phyloP scores from a whole-genome alignment of 1,140 invertebrate genomes.

The Eupristina koningsbergeri region DNA sequence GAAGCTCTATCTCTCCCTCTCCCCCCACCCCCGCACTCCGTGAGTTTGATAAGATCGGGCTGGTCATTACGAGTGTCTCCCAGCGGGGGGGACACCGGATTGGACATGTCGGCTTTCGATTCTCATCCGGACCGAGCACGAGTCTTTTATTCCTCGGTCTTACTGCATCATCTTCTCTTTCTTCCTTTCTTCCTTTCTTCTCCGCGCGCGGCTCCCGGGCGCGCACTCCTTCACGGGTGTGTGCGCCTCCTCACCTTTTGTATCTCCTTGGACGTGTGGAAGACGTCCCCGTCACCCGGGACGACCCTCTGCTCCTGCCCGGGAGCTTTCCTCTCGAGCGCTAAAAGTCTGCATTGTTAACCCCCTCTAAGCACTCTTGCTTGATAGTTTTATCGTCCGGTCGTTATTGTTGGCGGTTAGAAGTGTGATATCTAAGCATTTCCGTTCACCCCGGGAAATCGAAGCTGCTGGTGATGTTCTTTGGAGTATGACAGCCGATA shows the following conservation, averaged over 20 bases:
- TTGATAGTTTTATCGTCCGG: constrained; percentile 26
- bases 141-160: constrained; percentile 42
- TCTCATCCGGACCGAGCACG: constrained; percentile 55
- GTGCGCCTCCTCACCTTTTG: too few relatives aligned
- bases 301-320: background rate
- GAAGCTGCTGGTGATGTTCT: too few relatives aligned
- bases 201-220: constrained; percentile 14
- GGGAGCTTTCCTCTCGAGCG: background rate
- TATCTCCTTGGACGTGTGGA: background rate
- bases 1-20: background rate
- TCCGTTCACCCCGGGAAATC: background rate
- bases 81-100: constrained; percentile 64
- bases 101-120: constrained; percentile 67
- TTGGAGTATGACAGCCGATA: too few relatives aligned
- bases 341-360: constrained; percentile 27
- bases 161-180: constrained; percentile 42
- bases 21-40: constrained; percentile 18
- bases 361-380: constrained; percentile 12
- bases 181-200: constrained; percentile 30
- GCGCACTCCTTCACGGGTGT: background rate
- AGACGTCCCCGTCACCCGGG: too few relatives aligned
- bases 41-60: constrained; percentile 65
- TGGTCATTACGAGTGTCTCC: constrained; percentile 69
- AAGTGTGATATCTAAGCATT: background rate
- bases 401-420: background rate